These are phyloP conservation scores for Pangasius mekongensis DNA, from an alignment of 2,797 vertebrate genomes.

Conservation along the genomic window DNA sequence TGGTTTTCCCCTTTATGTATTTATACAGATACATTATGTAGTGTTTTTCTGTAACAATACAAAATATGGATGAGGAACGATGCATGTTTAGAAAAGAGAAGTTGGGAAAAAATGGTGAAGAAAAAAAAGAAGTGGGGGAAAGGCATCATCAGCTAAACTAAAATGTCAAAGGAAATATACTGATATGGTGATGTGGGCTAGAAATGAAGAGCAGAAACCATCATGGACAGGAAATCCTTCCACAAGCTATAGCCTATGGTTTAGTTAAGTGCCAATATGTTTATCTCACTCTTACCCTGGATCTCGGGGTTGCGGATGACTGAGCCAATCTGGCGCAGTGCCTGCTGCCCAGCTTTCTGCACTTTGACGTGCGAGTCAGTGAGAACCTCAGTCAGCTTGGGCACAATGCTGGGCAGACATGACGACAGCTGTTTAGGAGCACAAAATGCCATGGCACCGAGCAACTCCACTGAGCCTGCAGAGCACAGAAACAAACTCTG, in stretches of 20 bases:
- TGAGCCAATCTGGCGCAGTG: slow-evolving; percentile 93
- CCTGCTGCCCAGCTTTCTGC: slow-evolving; percentile 97
- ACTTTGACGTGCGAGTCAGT: slow-evolving; percentile 98
- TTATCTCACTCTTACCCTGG: slow-evolving; percentile 77
- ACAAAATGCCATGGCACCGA: slow-evolving; percentile 97
- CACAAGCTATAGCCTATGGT: not conserved
- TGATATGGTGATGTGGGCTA: not conserved
- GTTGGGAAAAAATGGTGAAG: too few relatives aligned
- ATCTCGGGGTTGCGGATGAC: slow-evolving; percentile 99
- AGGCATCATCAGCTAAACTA: not conserved
- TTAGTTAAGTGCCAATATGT: not conserved
- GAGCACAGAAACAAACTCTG: slow-evolving; percentile 42
- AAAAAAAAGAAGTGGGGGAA: not conserved
- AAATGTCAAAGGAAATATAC: not conserved
- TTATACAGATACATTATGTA: not conserved
- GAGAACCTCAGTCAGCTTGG: slow-evolving; percentile 96
- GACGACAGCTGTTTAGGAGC: slow-evolving; percentile 97
- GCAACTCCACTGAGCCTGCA: slow-evolving; percentile 92
- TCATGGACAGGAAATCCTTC: not conserved
- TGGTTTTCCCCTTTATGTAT: not conserved
- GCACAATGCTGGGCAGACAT: slow-evolving; percentile 96
- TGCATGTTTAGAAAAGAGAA: not conserved
- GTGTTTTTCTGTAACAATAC: too few relatives aligned
- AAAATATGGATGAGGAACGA: not conserved
- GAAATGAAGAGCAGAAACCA: not conserved